Base-by-base conservation (phyloP, 2,888 invertebrate species). In the Eurytoma adleriae region DNA sequence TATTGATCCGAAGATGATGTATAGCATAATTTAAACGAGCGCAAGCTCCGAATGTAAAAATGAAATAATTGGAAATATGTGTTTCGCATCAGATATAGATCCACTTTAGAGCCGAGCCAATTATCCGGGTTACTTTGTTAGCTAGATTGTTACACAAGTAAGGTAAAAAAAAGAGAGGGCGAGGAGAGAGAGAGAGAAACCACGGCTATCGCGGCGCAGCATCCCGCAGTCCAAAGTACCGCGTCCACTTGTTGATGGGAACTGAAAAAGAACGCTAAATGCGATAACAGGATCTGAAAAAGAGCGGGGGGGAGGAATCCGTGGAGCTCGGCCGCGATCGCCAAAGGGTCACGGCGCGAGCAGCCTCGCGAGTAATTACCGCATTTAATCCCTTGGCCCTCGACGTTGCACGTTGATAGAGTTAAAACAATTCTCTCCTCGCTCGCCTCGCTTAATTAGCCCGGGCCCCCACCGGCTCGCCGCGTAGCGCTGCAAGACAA, bases 331-430 rank as follows among this genome's bases (percentile, higher is more conserved):
- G 7, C 56, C 18, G 56, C 7, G 10, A 10, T n/a, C 24, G 20
- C 57, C 16, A 24, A 20, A 24, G 61, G 24, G 24, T 20, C 61
- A 61, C 24, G 5, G 40, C 40, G 27, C 27, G 18, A 54, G 52
- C 50, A 20, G 50, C 71, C 59, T 14, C 48, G 0, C 30, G 61
- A 78, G 75, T 70, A 74, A 74, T 74, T 74, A 50, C 77, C 57
- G 57, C 57, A 64, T 79, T 74, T 74, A 74, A 64, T 74, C 66
- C 59, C 57, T 73, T 74, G 75, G 71, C 69, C 79, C 75, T 80
- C 67, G n/a, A 20, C 12, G 10, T 40, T 40, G 24, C 48, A 54
- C 40, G 67, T 71, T 67, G 61, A 80, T 67, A 54, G 66, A 76
- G 76, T 67, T 72, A 50, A 67, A 76, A 62, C 69, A 75, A 75